phyloP scores from a whole-genome alignment of 2,888 invertebrate species.

The Drosophila pseudotakahashii region DNA sequence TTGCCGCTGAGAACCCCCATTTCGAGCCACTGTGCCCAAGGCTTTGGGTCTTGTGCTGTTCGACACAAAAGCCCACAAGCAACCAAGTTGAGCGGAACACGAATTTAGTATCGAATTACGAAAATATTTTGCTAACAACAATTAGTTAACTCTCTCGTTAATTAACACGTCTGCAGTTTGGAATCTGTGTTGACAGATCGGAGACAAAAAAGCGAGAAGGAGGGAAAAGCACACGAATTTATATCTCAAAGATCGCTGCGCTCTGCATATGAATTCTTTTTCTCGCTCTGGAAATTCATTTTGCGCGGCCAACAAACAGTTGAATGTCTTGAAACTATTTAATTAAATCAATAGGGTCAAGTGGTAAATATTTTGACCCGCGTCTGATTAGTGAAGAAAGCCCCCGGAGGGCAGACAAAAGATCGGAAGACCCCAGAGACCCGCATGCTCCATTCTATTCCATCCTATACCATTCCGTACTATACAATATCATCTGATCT shows the following conservation, averaged over 20 bases:
- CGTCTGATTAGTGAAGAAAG: conserved; percentile 82
- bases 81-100: conserved; percentile 77
- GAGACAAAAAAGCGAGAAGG: conserved; percentile 24
- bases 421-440: conserved; percentile 24
- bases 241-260: conserved; percentile 11
- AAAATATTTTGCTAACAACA: conserved; percentile 84
- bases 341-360: conserved; percentile 85
- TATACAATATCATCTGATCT: conserved; percentile 1
- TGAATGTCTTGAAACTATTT: conserved; percentile 84
- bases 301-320: conserved; percentile 73
- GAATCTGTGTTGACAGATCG: conserved; percentile 83
- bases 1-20: background rate
- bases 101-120: conserved; percentile 84
- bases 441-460: conserved; percentile 12
- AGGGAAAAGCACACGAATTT: background rate
- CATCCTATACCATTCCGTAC: conserved; percentile 6
- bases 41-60: conserved; percentile 22
- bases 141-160: conserved; percentile 84
- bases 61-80: conserved; percentile 76
- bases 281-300: conserved; percentile 15
- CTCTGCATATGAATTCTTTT: background rate
- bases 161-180: conserved; percentile 82
- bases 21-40: conserved; percentile 52
- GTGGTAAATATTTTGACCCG: conserved; percentile 85
- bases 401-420: conserved; percentile 45